A percentile compares a stretch with the other conserved stretches of the same genome.
Evolutionary conservation across 2,888 invertebrate genomes (phyloP).

Genomic region (Microplitis manilae): DNA sequence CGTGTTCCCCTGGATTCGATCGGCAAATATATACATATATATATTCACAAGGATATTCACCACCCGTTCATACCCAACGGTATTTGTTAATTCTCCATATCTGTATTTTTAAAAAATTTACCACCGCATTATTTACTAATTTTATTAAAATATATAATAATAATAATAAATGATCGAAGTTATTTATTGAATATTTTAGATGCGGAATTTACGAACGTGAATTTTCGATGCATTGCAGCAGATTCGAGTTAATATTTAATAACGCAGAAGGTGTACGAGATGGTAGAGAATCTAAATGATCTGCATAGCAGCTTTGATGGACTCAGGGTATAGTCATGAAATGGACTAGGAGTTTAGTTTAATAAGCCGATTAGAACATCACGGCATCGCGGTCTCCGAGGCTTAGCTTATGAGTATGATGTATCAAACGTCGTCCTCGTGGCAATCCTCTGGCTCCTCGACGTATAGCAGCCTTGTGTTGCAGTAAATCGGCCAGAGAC

Average conservation of each 20-base stretch:
- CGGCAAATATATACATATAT: constrained; percentile 36
- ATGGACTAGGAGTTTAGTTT: constrained; percentile 62
- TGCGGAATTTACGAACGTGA: not conserved
- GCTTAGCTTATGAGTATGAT: constrained; percentile 14
- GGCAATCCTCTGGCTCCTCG: constrained; percentile 4
- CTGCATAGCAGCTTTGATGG: constrained; percentile 31
- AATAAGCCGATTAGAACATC: constrained; percentile 70
- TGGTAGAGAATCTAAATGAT: constrained; percentile 2
- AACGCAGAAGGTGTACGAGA: not conserved
- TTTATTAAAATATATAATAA: too few species aligned
- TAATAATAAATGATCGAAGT: too few species aligned
- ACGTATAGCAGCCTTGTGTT: not conserved
- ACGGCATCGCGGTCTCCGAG: constrained; percentile 49
- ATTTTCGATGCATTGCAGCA: not conserved
- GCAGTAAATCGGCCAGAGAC: constrained; percentile 62
- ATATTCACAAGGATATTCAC: not conserved
- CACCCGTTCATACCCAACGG: constrained; percentile 25
- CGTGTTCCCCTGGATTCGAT: constrained; percentile 38
- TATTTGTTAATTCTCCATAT: constrained; percentile 18
- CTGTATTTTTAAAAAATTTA: not conserved
- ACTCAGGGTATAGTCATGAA: constrained; percentile 38
- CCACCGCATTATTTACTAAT: not conserved
- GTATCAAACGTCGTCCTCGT: constrained; percentile 28
- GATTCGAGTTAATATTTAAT: not conserved
- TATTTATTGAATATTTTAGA: too few species aligned